Conservation (phyloP, 2,888 invertebrate species). For the Rhagophthalmus giganteus region DNA sequence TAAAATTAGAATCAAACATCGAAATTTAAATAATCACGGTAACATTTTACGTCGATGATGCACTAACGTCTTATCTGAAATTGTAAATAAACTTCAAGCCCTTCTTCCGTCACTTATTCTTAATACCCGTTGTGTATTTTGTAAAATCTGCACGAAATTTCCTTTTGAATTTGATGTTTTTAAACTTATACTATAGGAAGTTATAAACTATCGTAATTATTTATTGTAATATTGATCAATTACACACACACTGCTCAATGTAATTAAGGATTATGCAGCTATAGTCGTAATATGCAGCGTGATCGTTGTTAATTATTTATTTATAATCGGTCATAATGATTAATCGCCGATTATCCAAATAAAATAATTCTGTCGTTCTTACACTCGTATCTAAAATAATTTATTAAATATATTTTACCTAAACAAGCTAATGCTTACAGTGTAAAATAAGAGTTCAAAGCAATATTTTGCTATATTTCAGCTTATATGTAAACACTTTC, state of each 20-base stretch:
- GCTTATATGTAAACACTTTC: constrained; percentile 40
- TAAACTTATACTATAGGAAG: no score
- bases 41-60: not conserved
- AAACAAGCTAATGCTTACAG: no score
- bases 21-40: constrained; percentile 26
- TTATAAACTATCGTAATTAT: no score
- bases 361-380: no score
- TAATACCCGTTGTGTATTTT: constrained; percentile 14
- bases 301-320: no score
- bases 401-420: no score
- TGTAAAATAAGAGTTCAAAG: constrained; percentile 24
- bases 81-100: constrained; percentile 26
- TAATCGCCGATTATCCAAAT: no score
- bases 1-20: constrained; percentile 24
- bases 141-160: constrained; percentile 12
- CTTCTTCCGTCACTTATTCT: constrained; percentile 24
- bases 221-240: constrained; percentile 1
- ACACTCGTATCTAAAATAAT: no score
- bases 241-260: constrained; percentile 10
- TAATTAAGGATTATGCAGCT: constrained; percentile 1
- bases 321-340: not conserved
- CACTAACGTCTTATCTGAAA: no score
- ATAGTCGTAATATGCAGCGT: no score
- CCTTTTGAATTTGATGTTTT: no score
- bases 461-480: constrained; percentile 38